Base-by-base conservation (phyloP, 2,797 vertebrate species). In the Sphaeramia orbicularis region DNA sequence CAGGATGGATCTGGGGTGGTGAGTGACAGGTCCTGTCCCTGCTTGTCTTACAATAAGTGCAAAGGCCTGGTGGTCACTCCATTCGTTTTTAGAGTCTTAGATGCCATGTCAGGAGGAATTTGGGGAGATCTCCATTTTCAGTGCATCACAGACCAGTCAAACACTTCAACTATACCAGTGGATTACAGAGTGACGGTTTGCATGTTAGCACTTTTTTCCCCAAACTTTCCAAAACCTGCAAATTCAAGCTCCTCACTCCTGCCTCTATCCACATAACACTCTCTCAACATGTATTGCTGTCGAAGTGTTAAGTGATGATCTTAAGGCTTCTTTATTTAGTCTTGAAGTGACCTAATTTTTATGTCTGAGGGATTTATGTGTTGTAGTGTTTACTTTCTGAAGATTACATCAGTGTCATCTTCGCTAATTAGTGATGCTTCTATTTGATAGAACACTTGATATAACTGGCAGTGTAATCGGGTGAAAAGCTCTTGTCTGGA, bases 21-120 rank as follows among this genome's bases (percentile, higher is more conserved):
- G 86, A 92, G 56, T 88, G 91, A 87, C 80, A 60, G 66, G 81
- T 74, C 78, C 75, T 83, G 82, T 89, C 81, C 79, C 55, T 5
- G 61, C 52, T 1, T 49, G 78, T 78, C 80, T 80, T 49, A 50
- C 62, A 71, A 54, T 62, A 13, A 65, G 78, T 56, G 70, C 63
- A 82, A 74, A 24, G 59, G 77, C 75, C 45, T 35, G 55, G 71
- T 83, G 87, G 84, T 90, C 74, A 45, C 16, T 83, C 68, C 69
- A 80, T 88, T 92, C 68, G 40, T 62, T 69, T 81, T 89, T 85
- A 84, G 54, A 55, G 54, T 75, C 60, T 10, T 41, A 74, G 74
- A 81, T 80, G 84, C 53, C 57, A 59, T 66, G 90, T 86, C 90
- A 83, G 75, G 78, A 76, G 43, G 69, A 68, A 79, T 91, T 87